Base-by-base conservation (phyloP, 1,140 invertebrate genomes). In the Drosophila asahinai region DNA sequence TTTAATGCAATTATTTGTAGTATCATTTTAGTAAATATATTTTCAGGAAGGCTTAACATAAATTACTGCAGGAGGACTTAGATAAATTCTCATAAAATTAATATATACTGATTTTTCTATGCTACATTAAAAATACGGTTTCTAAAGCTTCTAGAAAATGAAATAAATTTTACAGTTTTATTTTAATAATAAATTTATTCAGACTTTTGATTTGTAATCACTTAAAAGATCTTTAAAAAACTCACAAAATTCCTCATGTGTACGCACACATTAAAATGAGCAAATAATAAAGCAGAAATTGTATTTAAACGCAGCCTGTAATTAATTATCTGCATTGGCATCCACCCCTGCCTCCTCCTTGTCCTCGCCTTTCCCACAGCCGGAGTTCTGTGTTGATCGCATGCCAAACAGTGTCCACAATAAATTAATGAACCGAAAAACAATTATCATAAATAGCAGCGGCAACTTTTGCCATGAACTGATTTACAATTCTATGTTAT, bases 361-460 rank as follows among this genome's bases (percentile, higher is more conserved):
- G 19, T 22, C 19, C 14, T 14, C n/a, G 9, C n/a, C 38, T 33
- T 30, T 14, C 17, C 51, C 19, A 27, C 30, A 30, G 22, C 43
- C 43, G 12, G n/a, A 40, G 61, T 62, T 67, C 60, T 71, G 49
- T 62, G 66, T 38, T 64, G 67, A 84, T 84, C 81, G 72, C 59
- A 68, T 83, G 73, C 40, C 68, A 63, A 63, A 83, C 65, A 87
- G 72, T 81, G 68, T 65, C 74, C 74, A 63, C 81, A 78, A 84
- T 90, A 77, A 81, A 84, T 89, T 90, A 89, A 90, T 87, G 80
- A 86, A 86, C 83, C 80, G 63, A 73, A 58, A 87, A 82, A 86
- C 65, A 86, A 86, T 82, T 86, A 87, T 86, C 83, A 80, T 76
- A 77, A 83, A 80, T 77, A 77, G 74, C 66, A 76, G 71, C 74